These are phyloP conservation scores for Lycaon pictus DNA, from an alignment of 2,113 vertebrate species.

Conservation along the genomic window DNA sequence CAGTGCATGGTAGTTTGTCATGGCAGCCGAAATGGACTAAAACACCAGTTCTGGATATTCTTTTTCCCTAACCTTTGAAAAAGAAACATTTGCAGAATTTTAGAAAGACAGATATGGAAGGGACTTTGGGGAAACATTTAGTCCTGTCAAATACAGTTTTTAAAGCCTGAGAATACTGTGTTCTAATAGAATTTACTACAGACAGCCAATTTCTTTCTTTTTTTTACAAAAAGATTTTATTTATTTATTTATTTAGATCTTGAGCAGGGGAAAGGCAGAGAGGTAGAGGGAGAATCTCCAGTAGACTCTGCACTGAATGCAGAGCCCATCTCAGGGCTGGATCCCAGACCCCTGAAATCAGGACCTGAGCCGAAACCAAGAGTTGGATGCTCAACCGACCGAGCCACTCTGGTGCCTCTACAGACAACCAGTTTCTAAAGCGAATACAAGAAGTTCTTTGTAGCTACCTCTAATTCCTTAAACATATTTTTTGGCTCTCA, in stretches of 20 bases:
- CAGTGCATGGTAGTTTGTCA: background rate
- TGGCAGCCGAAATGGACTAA: background rate
- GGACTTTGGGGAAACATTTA: background rate
- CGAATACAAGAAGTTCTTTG: background rate
- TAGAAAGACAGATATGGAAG: background rate
- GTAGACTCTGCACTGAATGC: background rate
- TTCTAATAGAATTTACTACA: background rate
- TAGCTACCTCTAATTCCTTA: background rate
- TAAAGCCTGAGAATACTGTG: background rate
- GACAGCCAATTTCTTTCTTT: background rate
- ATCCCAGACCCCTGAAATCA: background rate
- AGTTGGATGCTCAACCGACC: background rate
- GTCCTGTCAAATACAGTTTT: background rate
- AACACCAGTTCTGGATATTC: background rate
- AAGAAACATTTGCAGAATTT: constrained; percentile 5
- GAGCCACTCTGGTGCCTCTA: background rate
- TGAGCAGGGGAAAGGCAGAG: background rate
- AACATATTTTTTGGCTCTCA: background rate
- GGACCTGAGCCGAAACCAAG: background rate
- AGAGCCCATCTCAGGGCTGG: background rate
- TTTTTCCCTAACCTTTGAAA: background rate
- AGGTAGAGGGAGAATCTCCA: background rate
- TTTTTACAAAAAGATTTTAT: background rate
- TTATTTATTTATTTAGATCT: background rate
- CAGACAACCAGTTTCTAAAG: background rate